A percentile compares a stretch with the other conserved stretches of the same genome.
phyloP scores from a whole-genome alignment of 1,140 invertebrate genomes.

The Heliconius himera region DNA sequence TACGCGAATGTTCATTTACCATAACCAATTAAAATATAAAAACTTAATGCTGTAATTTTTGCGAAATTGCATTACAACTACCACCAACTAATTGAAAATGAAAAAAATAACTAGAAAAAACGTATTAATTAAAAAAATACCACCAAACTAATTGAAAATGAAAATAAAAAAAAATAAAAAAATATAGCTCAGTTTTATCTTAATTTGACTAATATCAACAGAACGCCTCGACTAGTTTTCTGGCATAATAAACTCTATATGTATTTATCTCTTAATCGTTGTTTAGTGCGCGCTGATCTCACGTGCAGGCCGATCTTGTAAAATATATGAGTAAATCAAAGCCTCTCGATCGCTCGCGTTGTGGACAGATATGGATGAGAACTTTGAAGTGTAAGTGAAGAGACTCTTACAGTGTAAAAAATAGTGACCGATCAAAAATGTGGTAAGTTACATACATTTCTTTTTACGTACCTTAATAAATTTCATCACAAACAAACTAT shows the following conservation, averaged over 20 bases:
- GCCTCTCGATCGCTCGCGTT: not conserved
- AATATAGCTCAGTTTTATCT: not conserved
- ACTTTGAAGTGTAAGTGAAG: not conserved
- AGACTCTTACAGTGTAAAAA: not conserved
- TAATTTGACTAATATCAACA: not conserved
- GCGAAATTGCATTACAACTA: not conserved
- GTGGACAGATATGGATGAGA: not conserved
- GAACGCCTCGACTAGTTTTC: conserved; percentile 18
- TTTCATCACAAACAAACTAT: not conserved
- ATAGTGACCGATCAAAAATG: conserved; percentile 11
- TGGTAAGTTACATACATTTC: conserved; percentile 2
- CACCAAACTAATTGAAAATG: not conserved
- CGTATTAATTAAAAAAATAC: no score
- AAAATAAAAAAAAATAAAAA: not conserved
- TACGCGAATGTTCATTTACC: not conserved
- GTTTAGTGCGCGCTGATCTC: conserved; percentile 31
- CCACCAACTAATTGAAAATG: not conserved
- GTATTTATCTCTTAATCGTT: conserved; percentile 32
- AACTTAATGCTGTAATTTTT: not conserved
- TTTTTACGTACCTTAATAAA: not conserved
- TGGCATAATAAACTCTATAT: conserved; percentile 24
- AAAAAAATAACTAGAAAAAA: not conserved
- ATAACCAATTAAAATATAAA: not conserved
- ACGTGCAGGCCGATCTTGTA: not conserved
- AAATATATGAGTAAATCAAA: conserved; percentile 10